These are phyloP conservation scores for Pachyrhynchus sulphureomaculatus DNA, from an alignment of 1,140 invertebrate species.

Conservation along the genomic window DNA sequence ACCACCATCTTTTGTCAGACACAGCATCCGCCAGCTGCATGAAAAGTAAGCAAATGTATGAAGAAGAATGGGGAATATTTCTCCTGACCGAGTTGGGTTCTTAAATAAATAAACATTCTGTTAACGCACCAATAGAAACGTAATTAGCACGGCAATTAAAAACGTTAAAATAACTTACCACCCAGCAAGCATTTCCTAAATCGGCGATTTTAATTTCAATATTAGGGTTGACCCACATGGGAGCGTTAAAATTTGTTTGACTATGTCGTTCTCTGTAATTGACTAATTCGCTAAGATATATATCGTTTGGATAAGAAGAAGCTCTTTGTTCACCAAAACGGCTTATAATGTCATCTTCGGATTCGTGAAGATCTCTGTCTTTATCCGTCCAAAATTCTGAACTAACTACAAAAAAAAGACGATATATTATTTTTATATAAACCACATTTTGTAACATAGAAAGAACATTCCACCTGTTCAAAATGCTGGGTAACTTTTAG, in stretches of 20 bases:
- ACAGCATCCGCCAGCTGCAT: too few species aligned
- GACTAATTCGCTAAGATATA: conserved; percentile 30
- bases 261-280: conserved; percentile 34
- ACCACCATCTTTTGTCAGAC: too few species aligned
- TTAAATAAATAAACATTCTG: too few species aligned
- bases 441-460: too few species aligned
- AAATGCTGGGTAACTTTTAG: too few species aligned
- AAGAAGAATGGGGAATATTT: too few species aligned
- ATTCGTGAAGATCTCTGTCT: conserved; percentile 17
- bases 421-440: too few species aligned
- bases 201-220: conserved; percentile 95
- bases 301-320: conserved; percentile 36
- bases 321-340: conserved; percentile 27
- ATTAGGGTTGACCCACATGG: conserved; percentile 72
- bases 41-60: too few species aligned
- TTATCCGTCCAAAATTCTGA: conserved; percentile 35
- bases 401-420: conserved; percentile 33
- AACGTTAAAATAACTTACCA: conserved; percentile 59
- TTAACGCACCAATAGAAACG: too few species aligned
- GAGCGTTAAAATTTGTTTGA: conserved; percentile 35
- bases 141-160: too few species aligned
- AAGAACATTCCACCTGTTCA: too few species aligned
- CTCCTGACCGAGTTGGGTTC: too few species aligned
- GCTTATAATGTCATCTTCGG: conserved; percentile 27
- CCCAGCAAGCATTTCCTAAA: conserved; percentile 98